Base-by-base conservation (phyloP, 2,113 vertebrate genomes). In the Pachycephala philippinensis region DNA sequence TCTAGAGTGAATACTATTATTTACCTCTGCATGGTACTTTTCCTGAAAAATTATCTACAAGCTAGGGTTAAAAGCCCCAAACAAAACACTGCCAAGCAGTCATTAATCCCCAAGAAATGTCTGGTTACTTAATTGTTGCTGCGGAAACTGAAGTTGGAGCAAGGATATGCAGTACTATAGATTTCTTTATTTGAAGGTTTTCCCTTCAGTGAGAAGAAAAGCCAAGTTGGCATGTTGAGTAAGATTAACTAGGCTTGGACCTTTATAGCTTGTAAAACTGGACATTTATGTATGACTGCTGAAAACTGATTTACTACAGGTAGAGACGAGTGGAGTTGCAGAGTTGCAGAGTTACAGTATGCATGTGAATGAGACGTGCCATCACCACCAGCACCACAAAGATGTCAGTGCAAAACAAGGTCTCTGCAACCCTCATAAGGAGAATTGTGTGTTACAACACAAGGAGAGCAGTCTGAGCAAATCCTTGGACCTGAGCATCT, bases 21-120 rank as follows among this genome's bases (percentile, higher is more conserved):
- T 95, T 95, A 88, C 85, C 90, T 92, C 87, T 84, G 82, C 88
- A 42, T 86, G 69, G 79, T 96, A 75, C 87, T 93, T 92, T 71
- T 92, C 64, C 85, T 97, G 95, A 96, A 96, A 97, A 96, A 96
- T 94, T 81, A 81, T 87, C 88, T 94, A 95, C 90, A 94, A 94
- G 79, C 80, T 94, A 68, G 64, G 88, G 87, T 92, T 96, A 96
- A 96, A 96, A 97, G 91, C 90, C 80, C 60, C 68, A 78, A 94
- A 90, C 30, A 88, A 94, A 97, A 92, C 40, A 66, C 60, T 90
- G 44, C 92, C 85, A 81, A 92, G 87, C 44, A 93, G 59, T 89
- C 90, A 96, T 96, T 94, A 95, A 94, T 95, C 83, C 76, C 82
- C 31, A 26, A 86, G 85, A 94, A 95, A 92, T 56, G 64, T 78